These are phyloP conservation scores for Sanderia malayensis DNA, from an alignment of 30 jellyfish, hydroid and myxozoan species.

Conservation along the genomic window DNA sequence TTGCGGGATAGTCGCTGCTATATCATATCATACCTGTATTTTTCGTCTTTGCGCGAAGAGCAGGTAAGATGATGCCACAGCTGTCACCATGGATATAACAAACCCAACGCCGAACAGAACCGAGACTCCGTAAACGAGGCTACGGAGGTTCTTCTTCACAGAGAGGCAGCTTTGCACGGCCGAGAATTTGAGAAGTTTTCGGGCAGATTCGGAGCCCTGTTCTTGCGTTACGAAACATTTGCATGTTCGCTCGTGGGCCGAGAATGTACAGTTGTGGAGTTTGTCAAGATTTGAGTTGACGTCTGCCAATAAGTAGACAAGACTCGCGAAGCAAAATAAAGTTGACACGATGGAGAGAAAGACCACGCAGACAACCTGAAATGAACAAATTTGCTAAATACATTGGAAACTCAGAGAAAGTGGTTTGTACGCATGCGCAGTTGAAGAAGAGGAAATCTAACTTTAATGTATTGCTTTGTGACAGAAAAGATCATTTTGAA, in stretches of 20 bases:
- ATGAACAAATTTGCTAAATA: too few species aligned
- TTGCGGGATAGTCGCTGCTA: too few species aligned
- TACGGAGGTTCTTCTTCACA: constrained; percentile 70
- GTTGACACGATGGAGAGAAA: constrained; percentile 77
- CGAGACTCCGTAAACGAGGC: constrained; percentile 80
- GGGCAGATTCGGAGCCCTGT: too few species aligned
- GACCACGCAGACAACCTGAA: constrained; percentile 75
- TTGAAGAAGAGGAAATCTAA: background rate
- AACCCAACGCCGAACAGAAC: constrained; percentile 87
- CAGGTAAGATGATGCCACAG: constrained; percentile 67
- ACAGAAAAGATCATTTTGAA: too few species aligned
- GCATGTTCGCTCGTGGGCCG: constrained; percentile 65
- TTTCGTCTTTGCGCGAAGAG: constrained; percentile 54
- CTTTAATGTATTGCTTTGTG: too few species aligned
- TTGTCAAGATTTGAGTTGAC: constrained; percentile 59
- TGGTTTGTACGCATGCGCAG: background rate
- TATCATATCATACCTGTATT: too few species aligned
- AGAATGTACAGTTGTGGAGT: constrained; percentile 82
- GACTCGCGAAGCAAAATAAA: constrained; percentile 83
- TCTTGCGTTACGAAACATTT: constrained; percentile 67
- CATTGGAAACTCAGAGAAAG: too few species aligned
- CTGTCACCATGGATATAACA: constrained; percentile 74
- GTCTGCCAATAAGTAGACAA: constrained; percentile 76
- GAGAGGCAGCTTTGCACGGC: constrained; percentile 76
- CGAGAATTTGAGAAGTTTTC: constrained; percentile 66